phyloP scores from a whole-genome alignment of 2,797 vertebrate species.

The Lagocephalus sceleratus region DNA sequence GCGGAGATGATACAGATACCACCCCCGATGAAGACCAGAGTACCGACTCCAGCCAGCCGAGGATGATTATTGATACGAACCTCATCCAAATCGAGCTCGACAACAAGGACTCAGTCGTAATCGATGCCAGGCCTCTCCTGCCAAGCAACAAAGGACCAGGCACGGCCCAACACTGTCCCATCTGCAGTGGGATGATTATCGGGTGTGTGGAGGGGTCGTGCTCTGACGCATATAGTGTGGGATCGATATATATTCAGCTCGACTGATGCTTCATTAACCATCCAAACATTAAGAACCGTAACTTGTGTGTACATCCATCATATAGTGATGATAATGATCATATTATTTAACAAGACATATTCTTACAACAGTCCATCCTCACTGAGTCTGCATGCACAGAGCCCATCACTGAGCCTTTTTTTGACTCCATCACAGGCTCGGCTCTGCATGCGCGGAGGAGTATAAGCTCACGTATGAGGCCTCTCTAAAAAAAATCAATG shows the following conservation, averaged over 20 bases:
- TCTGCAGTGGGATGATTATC: constrained; percentile 17
- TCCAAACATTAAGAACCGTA: too few relatives aligned
- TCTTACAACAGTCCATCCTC: too few relatives aligned
- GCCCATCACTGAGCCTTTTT: constrained; percentile 38
- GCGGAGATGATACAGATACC: background rate
- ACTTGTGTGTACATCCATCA: too few relatives aligned
- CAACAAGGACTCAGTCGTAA: constrained; percentile 48
- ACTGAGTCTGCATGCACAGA: constrained; percentile 8
- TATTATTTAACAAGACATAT: too few relatives aligned
- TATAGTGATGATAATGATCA: too few relatives aligned
- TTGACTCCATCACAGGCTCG: constrained; percentile 42
- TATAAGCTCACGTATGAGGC: constrained; percentile 54
- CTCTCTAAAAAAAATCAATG: constrained; percentile 67
- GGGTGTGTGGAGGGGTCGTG: too few relatives aligned
- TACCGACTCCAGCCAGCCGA: constrained; percentile 1
- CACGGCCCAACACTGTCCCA: constrained; percentile 19
- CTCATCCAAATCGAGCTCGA: constrained; percentile 27
- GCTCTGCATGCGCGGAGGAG: constrained; percentile 48
- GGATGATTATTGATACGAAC: constrained; percentile 11
- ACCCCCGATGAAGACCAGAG: background rate
- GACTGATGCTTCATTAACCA: background rate
- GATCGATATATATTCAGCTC: background rate
- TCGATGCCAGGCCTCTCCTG: constrained; percentile 52
- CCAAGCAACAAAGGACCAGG: constrained; percentile 54
- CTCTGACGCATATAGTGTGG: too few relatives aligned